Evolutionary conservation across 2,113 vertebrate species (phyloP).

Genomic region (Thryonomys swinderianus): DNA sequence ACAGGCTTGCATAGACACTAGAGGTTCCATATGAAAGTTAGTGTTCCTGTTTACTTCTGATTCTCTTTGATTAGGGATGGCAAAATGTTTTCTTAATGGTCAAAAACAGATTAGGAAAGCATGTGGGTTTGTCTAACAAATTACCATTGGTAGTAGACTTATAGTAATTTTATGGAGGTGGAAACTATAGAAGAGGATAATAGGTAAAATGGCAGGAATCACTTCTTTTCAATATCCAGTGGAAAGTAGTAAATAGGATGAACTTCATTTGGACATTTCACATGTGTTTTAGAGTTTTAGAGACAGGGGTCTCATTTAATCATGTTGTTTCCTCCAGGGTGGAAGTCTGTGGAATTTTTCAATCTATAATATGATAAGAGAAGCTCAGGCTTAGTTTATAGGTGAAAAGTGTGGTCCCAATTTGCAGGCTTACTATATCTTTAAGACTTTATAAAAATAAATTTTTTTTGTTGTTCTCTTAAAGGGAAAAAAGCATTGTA

Average conservation of each 20-base stretch:
- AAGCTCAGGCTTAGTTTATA: too few species aligned
- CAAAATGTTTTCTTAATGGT: neutral
- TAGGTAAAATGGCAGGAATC: neutral
- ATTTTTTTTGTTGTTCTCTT: too few species aligned
- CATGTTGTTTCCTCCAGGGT: too few species aligned
- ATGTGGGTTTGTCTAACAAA: neutral
- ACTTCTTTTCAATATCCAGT: slow-evolving; percentile 15
- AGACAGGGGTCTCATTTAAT: too few species aligned
- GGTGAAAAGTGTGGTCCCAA: too few species aligned
- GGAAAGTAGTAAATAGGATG: neutral
- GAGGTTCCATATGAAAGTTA: neutral
- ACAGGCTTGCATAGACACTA: neutral
- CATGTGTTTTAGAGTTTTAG: neutral
- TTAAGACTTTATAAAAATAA: too few species aligned
- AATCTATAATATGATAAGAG: too few species aligned
- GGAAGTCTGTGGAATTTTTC: too few species aligned
- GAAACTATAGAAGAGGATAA: neutral
- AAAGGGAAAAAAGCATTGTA: too few species aligned
- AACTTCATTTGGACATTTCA: neutral
- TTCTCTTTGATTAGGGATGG: neutral
- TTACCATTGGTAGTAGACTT: neutral
- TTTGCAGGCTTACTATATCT: too few species aligned
- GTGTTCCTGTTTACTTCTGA: slow-evolving; percentile 18
- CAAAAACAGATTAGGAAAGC: neutral
- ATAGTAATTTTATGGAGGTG: slow-evolving; percentile 10